Evolutionary conservation across 1,140 invertebrate genomes (phyloP).

Genomic region (Brachionus angularis): DNA sequence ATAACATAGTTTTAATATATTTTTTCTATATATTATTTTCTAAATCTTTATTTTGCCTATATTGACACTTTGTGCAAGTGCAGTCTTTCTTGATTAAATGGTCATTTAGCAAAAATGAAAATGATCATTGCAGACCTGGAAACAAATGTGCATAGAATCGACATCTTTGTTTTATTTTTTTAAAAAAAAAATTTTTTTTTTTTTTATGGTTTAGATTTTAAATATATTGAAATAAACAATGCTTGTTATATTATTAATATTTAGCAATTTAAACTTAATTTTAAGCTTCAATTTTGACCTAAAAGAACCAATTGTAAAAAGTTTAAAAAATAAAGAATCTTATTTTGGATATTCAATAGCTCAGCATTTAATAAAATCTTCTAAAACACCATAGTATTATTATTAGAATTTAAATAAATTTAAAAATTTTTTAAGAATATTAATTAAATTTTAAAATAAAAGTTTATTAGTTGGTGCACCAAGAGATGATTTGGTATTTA

Average conservation of each 20-base stretch:
- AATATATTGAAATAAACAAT: not conserved
- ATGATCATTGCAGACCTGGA: too few relatives aligned
- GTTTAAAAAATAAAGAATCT: not conserved
- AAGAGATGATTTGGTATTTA: not conserved
- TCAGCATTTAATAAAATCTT: not conserved
- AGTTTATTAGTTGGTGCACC: constrained; percentile 35
- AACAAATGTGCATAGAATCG: constrained; percentile 19
- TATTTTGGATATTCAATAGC: constrained; percentile 42
- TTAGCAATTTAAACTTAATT: not conserved
- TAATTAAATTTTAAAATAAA: not conserved
- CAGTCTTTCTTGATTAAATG: too few relatives aligned
- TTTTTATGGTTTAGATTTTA: not conserved
- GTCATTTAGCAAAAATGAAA: too few relatives aligned
- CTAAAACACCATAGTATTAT: constrained; percentile 36
- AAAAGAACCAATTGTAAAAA: not conserved
- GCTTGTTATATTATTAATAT: not conserved
- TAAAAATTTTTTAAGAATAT: not conserved
- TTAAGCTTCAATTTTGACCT: constrained; percentile 10
- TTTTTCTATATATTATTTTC: too few relatives aligned
- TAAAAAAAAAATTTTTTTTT: constrained; percentile 6
- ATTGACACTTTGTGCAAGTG: too few relatives aligned
- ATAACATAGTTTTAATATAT: too few relatives aligned
- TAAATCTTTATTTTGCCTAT: too few relatives aligned
- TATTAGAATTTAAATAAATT: not conserved
- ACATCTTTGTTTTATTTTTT: constrained; percentile 11